Base-by-base conservation (phyloP, 37 sponge, comb jelly and placozoan genomes). In the Crambe crambe region DNA sequence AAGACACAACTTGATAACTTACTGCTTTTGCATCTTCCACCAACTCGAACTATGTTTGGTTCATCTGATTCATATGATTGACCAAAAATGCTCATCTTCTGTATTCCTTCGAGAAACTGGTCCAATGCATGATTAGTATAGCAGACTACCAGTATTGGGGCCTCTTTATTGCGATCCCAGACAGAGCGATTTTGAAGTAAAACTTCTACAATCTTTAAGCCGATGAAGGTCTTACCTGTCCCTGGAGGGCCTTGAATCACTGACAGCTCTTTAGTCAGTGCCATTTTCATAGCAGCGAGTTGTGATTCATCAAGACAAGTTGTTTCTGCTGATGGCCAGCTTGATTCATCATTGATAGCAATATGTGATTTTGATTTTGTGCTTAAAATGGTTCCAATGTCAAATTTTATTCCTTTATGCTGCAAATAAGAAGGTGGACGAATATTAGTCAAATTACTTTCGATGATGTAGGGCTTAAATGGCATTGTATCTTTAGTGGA, bases 51-150 rank as follows among this genome's bases (percentile, higher is more conserved):
- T 34, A 98, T 77, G 57, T 81, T 85, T 21, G 83, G 80, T 31
- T 60, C 59, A n/a, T n/a, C n/a, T n/a, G n/a, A n/a, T n/a, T n/a
- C n/a, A n/a, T n/a, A n/a, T 25, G 47, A 63, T 40, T 40, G 62
- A 40, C 79, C 83, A 43, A 66, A 58, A 31, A 77, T 75, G 9
- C 68, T 30, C 0, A 69, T 70, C 1, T 57, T 74, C 2, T 42
- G 26, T 47, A 90, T 85, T 30, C 72, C 83, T 42, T 90, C 91
- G 42, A 97, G 72, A 71, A 97, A 97, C 84, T 97, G 93, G 59
- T 97, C 98, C 12, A 95, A 75, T 12, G 98, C 98, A 87, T 98
- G 98, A 37, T 98, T 98, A 20, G 94, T 98, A 80, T 95, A 98
- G 79, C 92, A 91, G 3, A 98, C 76, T 29, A 98, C 84, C 21